These are phyloP conservation scores for Sebastes glaucus DNA, from an alignment of 2,797 vertebrate genomes.

Conservation along the genomic window DNA sequence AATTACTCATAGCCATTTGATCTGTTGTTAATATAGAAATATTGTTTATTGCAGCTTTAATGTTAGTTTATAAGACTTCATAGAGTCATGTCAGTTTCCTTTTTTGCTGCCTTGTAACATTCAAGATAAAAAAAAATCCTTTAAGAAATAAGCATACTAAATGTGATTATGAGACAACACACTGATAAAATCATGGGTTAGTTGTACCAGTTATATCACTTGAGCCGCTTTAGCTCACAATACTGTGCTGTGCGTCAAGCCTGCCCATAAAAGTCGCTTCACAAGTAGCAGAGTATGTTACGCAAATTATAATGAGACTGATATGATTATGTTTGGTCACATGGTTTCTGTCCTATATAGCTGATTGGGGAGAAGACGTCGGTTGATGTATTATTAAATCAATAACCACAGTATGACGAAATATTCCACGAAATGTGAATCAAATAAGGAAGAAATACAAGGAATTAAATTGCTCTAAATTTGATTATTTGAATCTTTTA, in stretches of 20 bases:
- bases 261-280: not conserved
- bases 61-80: not conserved
- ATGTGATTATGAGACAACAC: not conserved
- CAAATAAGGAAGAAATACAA: conserved; percentile 14
- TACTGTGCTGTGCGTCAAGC: not conserved
- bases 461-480: conserved; percentile 12
- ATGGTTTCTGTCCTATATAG: conserved; percentile 5
- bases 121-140: too few relatives aligned
- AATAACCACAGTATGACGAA: not conserved
- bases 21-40: not conserved
- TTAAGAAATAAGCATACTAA: not conserved
- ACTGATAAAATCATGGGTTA: not conserved
- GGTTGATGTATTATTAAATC: conserved; percentile 47
- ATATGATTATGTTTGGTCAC: conserved; percentile 28
- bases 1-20: not conserved
- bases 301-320: not conserved
- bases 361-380: not conserved
- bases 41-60: not conserved
- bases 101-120: not conserved
- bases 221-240: not conserved
- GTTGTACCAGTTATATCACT: not conserved
- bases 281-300: not conserved
- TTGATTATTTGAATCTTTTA: conserved; percentile 19
- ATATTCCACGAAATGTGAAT: conserved; percentile 12
- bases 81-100: not conserved